Base-by-base conservation (phyloP, 2,888 invertebrate genomes). In the Drosophila putrida region DNA sequence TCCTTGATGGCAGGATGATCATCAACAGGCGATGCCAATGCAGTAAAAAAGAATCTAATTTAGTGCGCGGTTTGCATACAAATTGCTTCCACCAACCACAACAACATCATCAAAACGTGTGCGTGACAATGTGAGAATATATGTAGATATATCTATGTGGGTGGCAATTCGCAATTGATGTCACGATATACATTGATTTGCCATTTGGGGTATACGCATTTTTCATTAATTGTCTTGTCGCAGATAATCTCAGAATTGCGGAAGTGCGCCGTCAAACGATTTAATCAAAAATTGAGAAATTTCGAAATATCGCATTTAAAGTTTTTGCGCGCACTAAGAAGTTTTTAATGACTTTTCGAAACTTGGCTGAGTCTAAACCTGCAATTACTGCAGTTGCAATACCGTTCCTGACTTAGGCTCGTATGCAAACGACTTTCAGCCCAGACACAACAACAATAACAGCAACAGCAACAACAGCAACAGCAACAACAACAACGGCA, bases 161-260 rank as follows among this genome's bases (percentile, higher is more conserved):
- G 39, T 64, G 74, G 68, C 74, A 55, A 82, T 78, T 86, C 78
- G 53, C 75, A 76, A 91, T 89, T 90, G 85, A 81, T 82, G 90
- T 91, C 91, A 90, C 91, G 91, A 88, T 90, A 91, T 91, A 90
- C 87, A 91, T 91, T 91, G 91, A 91, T 90, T 90, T 82, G 77
- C 79, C 71, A 71, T 82, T 88, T 77, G 61, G 72, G 82, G 80
- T 88, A 81, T 85, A 85, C 89, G 88, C 85, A 90, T 91, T 85
- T 91, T 88, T 90, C 79, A 90, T 91, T 90, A 91, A 91, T 91
- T 91, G 89, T 71, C 75, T 64, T 71, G 71, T 66, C 64, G 55
- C 67, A 53, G 39, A 46, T 25, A 46, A 50, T 69, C 63, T 63
- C 36, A 58, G 35, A 59, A 67, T 57, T 54, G 68, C 61, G 57